phyloP scores from a whole-genome alignment of 2,113 vertebrate species.

The Anarrhichthys ocellatus region DNA sequence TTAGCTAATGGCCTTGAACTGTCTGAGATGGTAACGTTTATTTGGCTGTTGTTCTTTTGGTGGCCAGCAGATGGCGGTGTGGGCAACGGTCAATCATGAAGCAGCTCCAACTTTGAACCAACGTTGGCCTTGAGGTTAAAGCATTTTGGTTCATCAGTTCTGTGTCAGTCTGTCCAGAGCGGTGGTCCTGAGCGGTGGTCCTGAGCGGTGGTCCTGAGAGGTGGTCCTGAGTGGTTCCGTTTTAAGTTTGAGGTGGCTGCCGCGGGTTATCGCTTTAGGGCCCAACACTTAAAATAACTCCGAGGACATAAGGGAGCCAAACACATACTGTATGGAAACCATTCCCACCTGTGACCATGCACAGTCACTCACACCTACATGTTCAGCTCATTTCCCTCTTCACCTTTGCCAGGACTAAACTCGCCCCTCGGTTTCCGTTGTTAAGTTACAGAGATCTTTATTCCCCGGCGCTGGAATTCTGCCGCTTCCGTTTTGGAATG shows the following conservation, averaged over 20 bases:
- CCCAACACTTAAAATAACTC: constrained; percentile 41
- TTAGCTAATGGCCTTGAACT: constrained; percentile 45
- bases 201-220: constrained; percentile 25
- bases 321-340: constrained; percentile 44
- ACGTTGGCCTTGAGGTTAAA: constrained; percentile 30
- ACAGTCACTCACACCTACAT: constrained; percentile 40
- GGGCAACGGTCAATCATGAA: neutral
- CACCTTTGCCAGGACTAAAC: constrained; percentile 37
- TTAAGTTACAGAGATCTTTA: constrained; percentile 65
- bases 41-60: constrained; percentile 11
- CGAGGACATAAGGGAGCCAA: constrained; percentile 34
- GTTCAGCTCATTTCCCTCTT: constrained; percentile 32
- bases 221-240: constrained; percentile 39
- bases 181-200: constrained; percentile 35
- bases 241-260: constrained; percentile 22
- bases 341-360: constrained; percentile 47
- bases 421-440: constrained; percentile 59
- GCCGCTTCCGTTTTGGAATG: constrained; percentile 65
- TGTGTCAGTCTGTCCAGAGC: constrained; percentile 30
- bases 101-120: constrained; percentile 56
- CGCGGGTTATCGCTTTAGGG: constrained; percentile 33
- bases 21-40: constrained; percentile 5
- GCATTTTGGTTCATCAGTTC: constrained; percentile 39
- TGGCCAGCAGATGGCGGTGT: constrained; percentile 79
- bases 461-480: constrained; percentile 55